Conservation (phyloP, 1,140 invertebrate species). For the Drosophila miranda region DNA sequence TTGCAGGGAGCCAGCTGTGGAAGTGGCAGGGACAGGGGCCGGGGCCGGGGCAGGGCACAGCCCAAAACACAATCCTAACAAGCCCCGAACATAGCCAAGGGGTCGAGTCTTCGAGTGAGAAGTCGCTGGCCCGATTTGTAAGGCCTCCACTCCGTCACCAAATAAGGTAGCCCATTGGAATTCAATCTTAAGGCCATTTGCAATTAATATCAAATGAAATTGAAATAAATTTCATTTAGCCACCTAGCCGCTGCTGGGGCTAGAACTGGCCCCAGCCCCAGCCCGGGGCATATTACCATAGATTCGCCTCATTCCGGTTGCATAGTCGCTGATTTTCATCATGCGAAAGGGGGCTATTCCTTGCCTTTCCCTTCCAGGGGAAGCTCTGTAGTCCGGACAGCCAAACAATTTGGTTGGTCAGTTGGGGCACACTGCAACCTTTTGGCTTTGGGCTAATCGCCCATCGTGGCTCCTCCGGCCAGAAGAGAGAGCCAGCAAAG, state of each 20-base stretch:
- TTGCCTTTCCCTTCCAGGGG: slow-evolving; percentile 9
- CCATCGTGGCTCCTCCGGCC: slow-evolving; percentile 54
- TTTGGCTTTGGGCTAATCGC: slow-evolving; percentile 71
- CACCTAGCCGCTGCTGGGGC: slow-evolving; percentile 39
- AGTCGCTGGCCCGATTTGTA: slow-evolving; percentile 63
- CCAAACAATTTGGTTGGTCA: slow-evolving; percentile 39
- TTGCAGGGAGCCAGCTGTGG: slow-evolving; percentile 15
- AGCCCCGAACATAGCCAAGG: slow-evolving; percentile 31
- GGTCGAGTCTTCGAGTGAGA: slow-evolving; percentile 52
- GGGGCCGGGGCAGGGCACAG: slow-evolving; percentile 1
- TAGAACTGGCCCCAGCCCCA: not conserved
- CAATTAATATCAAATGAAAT: slow-evolving; percentile 83
- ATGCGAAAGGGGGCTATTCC: slow-evolving; percentile 51
- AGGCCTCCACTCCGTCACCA: slow-evolving; percentile 40
- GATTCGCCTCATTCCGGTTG: slow-evolving; percentile 28
- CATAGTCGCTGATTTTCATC: slow-evolving; percentile 70
- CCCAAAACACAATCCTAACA: slow-evolving; percentile 58
- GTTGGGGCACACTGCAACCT: slow-evolving; percentile 40
- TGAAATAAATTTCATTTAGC: slow-evolving; percentile 81
- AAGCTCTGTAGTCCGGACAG: not conserved
- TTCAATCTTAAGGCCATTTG: slow-evolving; percentile 78
- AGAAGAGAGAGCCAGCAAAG: not conserved
- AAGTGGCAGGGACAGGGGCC: too few species aligned
- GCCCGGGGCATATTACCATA: slow-evolving; percentile 26
- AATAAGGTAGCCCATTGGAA: slow-evolving; percentile 67